Conservation (phyloP, 2,888 invertebrate species). For the Caenorhabditis sulstoni region DNA sequence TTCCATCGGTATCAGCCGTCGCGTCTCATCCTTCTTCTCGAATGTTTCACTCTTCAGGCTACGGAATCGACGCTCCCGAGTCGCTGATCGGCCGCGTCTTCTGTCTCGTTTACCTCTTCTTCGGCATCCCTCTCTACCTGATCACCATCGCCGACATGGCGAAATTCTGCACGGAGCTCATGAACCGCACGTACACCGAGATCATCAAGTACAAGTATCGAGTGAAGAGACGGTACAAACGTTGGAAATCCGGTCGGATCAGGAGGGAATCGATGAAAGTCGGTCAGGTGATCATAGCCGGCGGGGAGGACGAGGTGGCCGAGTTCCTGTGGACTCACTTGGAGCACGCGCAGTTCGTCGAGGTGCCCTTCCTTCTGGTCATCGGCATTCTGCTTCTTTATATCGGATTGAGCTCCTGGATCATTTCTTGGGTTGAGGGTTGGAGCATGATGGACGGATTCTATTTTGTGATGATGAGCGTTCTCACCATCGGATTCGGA, state of each 20-base stretch:
- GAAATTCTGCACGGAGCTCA: constrained; percentile 79
- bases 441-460: constrained; percentile 87
- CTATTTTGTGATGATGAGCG: constrained; percentile 96
- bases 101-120: constrained; percentile 75
- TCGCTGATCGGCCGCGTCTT: constrained; percentile 75
- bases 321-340: constrained; percentile 80
- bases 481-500: constrained; percentile 92
- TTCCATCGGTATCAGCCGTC: constrained; percentile 69
- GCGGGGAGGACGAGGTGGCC: constrained; percentile 79
- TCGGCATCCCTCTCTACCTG: constrained; percentile 79
- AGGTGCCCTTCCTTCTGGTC: constrained; percentile 77
- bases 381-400: constrained; percentile 64
- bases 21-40: no score
- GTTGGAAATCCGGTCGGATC: constrained; percentile 72
- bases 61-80: constrained; percentile 76
- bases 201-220: constrained; percentile 76
- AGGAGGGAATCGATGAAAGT: constrained; percentile 67
- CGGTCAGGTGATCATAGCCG: constrained; percentile 78
- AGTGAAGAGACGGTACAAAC: constrained; percentile 66
- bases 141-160: constrained; percentile 80
- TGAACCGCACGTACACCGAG: constrained; percentile 79
- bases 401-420: constrained; percentile 69
- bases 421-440: constrained; percentile 69
- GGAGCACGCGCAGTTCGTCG: constrained; percentile 79
- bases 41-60: no score